Percentiles rank a stretch among this genome's conserved stretches.
Evolutionary conservation across 2,113 vertebrate species (phyloP).

Genomic region (Cebus imitator): DNA sequence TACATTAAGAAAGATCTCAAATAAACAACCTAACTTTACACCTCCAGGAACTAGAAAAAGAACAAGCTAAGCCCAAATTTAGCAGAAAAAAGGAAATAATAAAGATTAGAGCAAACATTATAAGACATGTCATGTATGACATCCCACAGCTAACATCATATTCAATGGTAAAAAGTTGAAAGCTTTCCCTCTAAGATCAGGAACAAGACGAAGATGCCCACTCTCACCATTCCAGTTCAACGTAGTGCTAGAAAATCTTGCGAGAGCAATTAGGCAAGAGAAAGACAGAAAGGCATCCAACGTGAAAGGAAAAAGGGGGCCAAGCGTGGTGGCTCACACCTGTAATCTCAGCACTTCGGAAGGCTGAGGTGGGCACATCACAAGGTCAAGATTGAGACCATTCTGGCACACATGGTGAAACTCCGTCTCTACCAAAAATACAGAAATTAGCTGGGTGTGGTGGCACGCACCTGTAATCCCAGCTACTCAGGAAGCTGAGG

Average conservation of each 20-base stretch:
- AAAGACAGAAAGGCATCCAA: background rate
- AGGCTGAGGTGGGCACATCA: too few species aligned
- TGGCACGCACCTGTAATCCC: too few species aligned
- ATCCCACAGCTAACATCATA: background rate
- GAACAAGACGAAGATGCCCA: background rate
- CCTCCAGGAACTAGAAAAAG: background rate
- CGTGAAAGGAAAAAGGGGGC: background rate
- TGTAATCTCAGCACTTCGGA: too few species aligned
- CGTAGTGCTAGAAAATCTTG: background rate
- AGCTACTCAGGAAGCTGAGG: too few species aligned
- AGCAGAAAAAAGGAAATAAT: background rate
- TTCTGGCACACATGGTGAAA: too few species aligned
- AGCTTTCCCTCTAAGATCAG: background rate
- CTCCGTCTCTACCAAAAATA: too few species aligned
- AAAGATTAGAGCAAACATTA: background rate
- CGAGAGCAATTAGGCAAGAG: background rate
- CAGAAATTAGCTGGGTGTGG: too few species aligned
- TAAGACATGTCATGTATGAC: background rate
- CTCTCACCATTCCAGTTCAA: background rate
- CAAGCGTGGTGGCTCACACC: too few species aligned
- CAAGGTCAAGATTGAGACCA: too few species aligned
- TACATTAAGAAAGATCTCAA: background rate
- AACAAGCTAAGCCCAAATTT: background rate
- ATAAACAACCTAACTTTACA: background rate
- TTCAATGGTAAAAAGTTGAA: background rate